Conservation (phyloP, 2,113 vertebrate species). For the Odocoileus virginianus region DNA sequence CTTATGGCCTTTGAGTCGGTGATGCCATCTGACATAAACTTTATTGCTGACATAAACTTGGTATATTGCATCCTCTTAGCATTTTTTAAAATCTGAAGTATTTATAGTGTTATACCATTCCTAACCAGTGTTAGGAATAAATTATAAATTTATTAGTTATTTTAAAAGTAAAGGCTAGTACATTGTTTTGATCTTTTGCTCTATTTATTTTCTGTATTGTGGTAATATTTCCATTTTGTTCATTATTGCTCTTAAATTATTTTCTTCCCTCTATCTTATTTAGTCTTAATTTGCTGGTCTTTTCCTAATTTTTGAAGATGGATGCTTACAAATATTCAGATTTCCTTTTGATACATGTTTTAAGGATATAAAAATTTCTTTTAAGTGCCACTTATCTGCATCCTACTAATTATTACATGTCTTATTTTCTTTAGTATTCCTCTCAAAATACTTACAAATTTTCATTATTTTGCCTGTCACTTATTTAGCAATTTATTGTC, state of each 20-base stretch:
- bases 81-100: not conserved
- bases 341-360: not conserved
- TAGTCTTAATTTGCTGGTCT: not conserved
- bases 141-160: not conserved
- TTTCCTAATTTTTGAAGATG: not conserved
- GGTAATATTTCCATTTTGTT: not conserved
- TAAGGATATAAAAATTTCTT: not conserved
- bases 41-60: not conserved
- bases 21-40: not conserved
- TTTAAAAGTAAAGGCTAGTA: rapidly evolving
- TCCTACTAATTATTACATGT: not conserved
- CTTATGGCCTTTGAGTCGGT: rapidly evolving
- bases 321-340: not conserved
- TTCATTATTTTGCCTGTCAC: not conserved
- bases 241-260: not conserved
- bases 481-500: not conserved
- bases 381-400: too few species aligned
- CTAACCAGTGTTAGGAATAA: not conserved
- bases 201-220: not conserved
- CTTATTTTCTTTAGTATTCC: not conserved
- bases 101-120: not conserved
- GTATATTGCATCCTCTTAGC: not conserved
- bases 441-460: not conserved
- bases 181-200: not conserved
- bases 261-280: not conserved